Conservation (phyloP, 2,888 invertebrate genomes). For the Iselma pallidipennis region DNA sequence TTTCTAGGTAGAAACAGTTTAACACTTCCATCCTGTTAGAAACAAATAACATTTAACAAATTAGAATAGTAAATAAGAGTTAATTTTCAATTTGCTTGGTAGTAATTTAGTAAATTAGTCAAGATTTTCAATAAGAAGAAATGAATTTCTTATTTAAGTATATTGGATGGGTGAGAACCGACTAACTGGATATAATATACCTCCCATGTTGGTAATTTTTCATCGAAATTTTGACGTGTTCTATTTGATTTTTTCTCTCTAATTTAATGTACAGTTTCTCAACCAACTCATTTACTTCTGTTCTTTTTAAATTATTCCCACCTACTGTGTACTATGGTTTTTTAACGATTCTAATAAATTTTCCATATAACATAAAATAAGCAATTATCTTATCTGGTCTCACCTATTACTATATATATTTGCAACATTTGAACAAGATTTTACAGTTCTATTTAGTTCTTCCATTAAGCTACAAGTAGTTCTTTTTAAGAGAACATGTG, state of each 20-base stretch:
- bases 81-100: conserved; percentile 16
- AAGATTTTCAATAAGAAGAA: conserved; percentile 5
- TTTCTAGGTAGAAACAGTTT: not conserved
- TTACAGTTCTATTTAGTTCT: too few species aligned
- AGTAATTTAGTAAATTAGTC: too few species aligned
- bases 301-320: not conserved
- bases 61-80: not conserved
- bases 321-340: not conserved
- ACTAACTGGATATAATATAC: too few species aligned
- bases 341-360: not conserved
- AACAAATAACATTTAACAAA: conserved; percentile 4
- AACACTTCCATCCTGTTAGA: not conserved
- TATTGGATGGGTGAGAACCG: not conserved
- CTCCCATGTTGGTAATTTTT: conserved; percentile 24
- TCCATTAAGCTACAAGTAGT: too few species aligned
- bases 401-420: too few species aligned
- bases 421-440: too few species aligned
- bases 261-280: not conserved
- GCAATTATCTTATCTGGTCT: too few species aligned
- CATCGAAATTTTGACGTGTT: conserved; percentile 23
- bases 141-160: not conserved
- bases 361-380: not conserved
- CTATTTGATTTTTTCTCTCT: conserved; percentile 18
- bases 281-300: not conserved
- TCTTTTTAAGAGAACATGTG: too few species aligned